Conservation (phyloP, 2,113 vertebrate species). For the Acanthisitta chloris region DNA sequence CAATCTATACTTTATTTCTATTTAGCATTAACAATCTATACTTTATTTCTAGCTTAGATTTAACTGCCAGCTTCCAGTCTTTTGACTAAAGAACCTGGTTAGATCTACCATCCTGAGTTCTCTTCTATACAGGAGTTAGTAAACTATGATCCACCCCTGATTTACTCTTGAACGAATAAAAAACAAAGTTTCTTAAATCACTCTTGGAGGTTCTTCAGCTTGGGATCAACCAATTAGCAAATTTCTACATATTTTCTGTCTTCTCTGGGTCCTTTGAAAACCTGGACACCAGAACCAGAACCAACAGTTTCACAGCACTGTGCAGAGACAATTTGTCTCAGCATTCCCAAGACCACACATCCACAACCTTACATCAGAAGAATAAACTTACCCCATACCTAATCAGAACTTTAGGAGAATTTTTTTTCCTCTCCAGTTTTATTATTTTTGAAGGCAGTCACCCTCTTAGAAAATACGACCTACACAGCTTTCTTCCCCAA, state of each 20-base stretch:
- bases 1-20: not conserved
- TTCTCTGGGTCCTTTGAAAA: not conserved
- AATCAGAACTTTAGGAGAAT: not conserved
- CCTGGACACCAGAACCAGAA: not conserved
- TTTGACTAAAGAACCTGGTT: not conserved
- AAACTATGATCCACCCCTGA: not conserved
- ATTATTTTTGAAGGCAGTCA: not conserved
- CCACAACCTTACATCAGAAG: not conserved
- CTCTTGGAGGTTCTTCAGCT: not conserved
- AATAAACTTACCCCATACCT: not conserved
- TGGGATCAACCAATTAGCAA: not conserved
- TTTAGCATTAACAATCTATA: not conserved
- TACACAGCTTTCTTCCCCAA: not conserved
- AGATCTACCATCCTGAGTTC: not conserved
- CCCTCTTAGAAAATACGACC: not conserved
- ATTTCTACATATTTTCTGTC: not conserved
- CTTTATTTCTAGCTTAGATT: not conserved
- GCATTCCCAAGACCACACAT: not conserved
- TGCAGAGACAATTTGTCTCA: not conserved
- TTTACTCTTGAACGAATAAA: not conserved
- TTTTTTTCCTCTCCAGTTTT: rapidly evolving
- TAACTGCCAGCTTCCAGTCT: not conserved
- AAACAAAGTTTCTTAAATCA: not conserved
- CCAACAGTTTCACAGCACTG: not conserved
- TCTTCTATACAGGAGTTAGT: not conserved